A percentile compares a stretch with the other conserved stretches of the same genome.
Evolutionary conservation across 2,888 invertebrate genomes (phyloP).

Genomic region (Lasioglossum figueresi): DNA sequence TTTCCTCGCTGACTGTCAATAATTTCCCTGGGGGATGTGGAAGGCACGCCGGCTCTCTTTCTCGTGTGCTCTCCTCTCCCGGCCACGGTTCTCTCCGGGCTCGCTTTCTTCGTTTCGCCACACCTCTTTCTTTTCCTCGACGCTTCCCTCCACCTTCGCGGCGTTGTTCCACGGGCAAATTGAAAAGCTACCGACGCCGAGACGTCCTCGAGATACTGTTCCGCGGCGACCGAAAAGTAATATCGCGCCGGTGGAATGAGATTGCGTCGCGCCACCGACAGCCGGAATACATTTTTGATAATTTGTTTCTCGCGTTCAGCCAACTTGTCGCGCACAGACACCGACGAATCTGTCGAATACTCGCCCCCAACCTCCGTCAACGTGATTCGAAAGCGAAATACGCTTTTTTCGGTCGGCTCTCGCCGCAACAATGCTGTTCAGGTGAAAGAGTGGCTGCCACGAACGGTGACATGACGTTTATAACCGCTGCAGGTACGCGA

Average conservation of each 20-base stretch:
- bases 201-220: constrained; percentile 58
- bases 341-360: background rate
- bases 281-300: constrained; percentile 49
- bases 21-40: constrained; percentile 82
- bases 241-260: constrained; percentile 61
- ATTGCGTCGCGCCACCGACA: constrained; percentile 34
- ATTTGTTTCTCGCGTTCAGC: constrained; percentile 27
- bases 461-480: constrained; percentile 2
- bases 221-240: constrained; percentile 64
- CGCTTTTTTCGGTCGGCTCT: background rate
- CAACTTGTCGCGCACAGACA: background rate
- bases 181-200: constrained; percentile 66
- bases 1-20: constrained; percentile 83
- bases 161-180: constrained; percentile 61
- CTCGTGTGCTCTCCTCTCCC: constrained; percentile 16
- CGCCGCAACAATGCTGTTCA: background rate
- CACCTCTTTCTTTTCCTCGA: constrained; percentile 47
- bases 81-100: background rate
- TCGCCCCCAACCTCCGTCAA: background rate
- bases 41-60: constrained; percentile 68
- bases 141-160: constrained; percentile 48
- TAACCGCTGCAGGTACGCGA: background rate
- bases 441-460: background rate
- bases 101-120: constrained; percentile 17
- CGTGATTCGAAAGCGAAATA: constrained; percentile 8